phyloP scores from a whole-genome alignment of 2,113 vertebrate genomes.

The Thymallus thymallus region DNA sequence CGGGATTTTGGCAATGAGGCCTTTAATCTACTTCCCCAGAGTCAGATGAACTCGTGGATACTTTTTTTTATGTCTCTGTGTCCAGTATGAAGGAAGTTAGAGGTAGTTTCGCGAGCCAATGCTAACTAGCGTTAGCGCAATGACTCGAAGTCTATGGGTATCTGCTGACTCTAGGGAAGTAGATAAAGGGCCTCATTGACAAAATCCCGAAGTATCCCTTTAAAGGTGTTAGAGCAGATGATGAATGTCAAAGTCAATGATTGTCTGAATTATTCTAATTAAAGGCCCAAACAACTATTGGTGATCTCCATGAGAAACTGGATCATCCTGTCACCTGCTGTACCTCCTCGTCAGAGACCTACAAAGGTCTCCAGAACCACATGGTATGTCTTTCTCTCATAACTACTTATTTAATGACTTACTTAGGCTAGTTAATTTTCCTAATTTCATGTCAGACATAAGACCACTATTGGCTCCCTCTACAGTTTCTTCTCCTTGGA shows the following conservation, averaged over 20 bases:
- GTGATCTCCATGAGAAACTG: conserved; percentile 76
- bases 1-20: too few species aligned
- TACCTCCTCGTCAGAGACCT: conserved; percentile 83
- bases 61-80: too few species aligned
- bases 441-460: background rate
- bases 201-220: too few species aligned
- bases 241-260: background rate
- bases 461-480: background rate
- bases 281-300: conserved; percentile 78
- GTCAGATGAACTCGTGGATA: too few species aligned
- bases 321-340: conserved; percentile 77
- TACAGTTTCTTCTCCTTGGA: background rate
- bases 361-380: conserved; percentile 82
- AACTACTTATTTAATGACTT: background rate
- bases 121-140: too few species aligned
- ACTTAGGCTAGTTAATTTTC: background rate
- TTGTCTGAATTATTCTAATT: conserved; percentile 18
- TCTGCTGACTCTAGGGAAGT: too few species aligned
- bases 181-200: too few species aligned
- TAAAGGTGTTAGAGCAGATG: background rate
- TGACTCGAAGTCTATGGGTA: too few species aligned
- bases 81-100: too few species aligned
- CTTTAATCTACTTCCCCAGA: too few species aligned
- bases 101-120: too few species aligned
- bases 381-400: conserved; percentile 68